Evolutionary conservation across 2,113 vertebrate species (phyloP).

Genomic region (Thinocorus orbignyianus): DNA sequence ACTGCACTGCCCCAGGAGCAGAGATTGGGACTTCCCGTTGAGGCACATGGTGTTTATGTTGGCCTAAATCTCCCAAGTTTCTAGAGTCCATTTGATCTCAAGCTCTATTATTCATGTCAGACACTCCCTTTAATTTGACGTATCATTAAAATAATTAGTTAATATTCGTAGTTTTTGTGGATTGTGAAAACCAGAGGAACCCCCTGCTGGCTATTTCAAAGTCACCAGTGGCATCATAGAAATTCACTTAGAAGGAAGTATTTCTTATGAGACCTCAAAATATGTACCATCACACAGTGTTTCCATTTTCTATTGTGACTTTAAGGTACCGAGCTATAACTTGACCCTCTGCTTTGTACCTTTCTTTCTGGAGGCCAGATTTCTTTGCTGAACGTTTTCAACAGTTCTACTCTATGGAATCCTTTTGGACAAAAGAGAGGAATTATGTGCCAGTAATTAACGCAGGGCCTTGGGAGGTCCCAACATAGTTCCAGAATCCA

Average conservation of each 20-base stretch:
- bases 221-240: neutral
- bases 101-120: neutral
- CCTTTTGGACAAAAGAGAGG: neutral
- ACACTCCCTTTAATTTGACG: neutral
- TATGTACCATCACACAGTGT: neutral
- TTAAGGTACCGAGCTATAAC: neutral
- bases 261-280: neutral
- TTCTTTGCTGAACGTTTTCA: neutral
- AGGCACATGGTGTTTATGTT: neutral
- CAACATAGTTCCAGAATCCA: neutral
- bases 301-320: neutral
- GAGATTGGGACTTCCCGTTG: neutral
- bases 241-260: neutral
- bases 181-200: neutral
- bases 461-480: neutral
- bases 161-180: neutral
- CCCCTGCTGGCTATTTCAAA: neutral
- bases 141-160: neutral
- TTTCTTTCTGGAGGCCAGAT: neutral
- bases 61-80: neutral
- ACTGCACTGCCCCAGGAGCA: neutral
- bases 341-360: neutral
- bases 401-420: neutral
- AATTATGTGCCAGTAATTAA: neutral
- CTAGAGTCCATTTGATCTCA: neutral